Conservation (phyloP, 2,888 invertebrate species). For the Troides oblongomaculatus region DNA sequence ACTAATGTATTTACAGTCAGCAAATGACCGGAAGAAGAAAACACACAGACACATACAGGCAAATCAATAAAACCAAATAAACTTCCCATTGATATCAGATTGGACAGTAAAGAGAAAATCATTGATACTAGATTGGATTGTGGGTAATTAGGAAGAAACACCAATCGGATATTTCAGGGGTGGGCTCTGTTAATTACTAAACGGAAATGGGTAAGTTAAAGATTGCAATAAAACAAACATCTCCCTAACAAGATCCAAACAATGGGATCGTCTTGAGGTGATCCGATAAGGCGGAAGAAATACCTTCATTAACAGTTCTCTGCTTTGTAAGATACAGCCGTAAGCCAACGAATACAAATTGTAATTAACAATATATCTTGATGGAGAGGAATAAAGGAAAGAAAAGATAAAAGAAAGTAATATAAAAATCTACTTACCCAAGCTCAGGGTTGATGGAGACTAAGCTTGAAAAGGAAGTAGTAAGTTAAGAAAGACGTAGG, state of each 20-base stretch:
- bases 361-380: conserved; percentile 23
- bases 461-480: no score
- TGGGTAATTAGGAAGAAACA: no score
- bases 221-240: conserved; percentile 20
- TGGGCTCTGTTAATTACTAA: background rate
- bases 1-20: no score
- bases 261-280: conserved; percentile 22
- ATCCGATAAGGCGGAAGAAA: conserved; percentile 24
- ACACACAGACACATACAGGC: background rate
- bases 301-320: conserved; percentile 20
- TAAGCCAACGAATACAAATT: conserved; percentile 25
- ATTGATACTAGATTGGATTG: no score
- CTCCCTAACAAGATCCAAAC: conserved; percentile 9
- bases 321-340: conserved; percentile 11
- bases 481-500: no score
- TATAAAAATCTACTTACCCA: background rate
- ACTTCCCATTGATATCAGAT: background rate
- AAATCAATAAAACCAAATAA: background rate
- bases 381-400: conserved; percentile 4
- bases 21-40: no score
- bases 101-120: no score
- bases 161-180: no score
- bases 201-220: conserved; percentile 1
- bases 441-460: no score
- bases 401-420: conserved; percentile 1